phyloP scores from a whole-genome alignment of 2,113 vertebrate genomes.

The Platysteira castanea region DNA sequence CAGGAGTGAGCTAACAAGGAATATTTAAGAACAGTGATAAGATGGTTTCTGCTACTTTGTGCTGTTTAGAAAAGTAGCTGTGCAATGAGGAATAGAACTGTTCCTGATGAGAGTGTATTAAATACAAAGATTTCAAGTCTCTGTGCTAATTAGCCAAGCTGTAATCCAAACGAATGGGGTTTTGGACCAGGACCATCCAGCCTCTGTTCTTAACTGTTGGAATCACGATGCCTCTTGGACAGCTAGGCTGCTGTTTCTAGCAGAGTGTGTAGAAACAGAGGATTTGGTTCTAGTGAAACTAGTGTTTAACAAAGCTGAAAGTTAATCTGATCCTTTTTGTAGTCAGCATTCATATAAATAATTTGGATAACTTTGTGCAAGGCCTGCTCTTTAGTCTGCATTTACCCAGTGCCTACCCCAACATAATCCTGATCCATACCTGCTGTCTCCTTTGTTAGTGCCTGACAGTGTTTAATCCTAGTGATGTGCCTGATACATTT shows the following conservation, averaged over 20 bases:
- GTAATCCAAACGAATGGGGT: not conserved
- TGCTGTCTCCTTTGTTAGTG: not conserved
- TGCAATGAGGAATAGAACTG: not conserved
- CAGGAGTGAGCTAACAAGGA: not conserved
- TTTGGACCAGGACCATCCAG: not conserved
- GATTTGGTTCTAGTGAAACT: not conserved
- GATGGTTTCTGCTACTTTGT: not conserved
- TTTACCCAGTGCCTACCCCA: not conserved
- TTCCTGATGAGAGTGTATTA: not conserved
- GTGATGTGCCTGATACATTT: not conserved
- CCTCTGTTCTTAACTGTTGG: not conserved
- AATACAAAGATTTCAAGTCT: not conserved
- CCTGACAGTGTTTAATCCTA: not conserved
- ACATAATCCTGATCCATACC: not conserved
- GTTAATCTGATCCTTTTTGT: not conserved
- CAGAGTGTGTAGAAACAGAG: not conserved
- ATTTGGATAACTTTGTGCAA: not conserved
- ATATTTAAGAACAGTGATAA: not conserved
- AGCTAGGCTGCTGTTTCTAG: not conserved
- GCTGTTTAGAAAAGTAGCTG: not conserved
- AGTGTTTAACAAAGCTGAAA: not conserved
- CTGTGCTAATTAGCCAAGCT: not conserved
- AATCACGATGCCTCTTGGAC: rapidly evolving
- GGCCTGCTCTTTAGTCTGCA: not conserved
- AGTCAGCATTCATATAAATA: not conserved